These are phyloP conservation scores for Pithys albifrons DNA, from an alignment of 2,113 vertebrate genomes.

Conservation along the genomic window DNA sequence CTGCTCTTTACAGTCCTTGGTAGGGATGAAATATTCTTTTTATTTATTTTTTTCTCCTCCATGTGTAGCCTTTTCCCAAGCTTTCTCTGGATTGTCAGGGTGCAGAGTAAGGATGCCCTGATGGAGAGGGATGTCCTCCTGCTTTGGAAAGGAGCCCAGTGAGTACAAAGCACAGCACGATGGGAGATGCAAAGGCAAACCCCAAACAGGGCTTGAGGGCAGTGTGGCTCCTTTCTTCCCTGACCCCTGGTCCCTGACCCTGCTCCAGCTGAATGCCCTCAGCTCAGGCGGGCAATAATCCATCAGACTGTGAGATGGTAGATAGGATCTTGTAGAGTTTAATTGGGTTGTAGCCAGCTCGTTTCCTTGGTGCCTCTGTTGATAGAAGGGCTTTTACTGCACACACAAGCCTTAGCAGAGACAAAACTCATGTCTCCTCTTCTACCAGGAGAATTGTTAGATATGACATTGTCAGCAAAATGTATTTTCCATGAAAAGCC, in stretches of 20 bases:
- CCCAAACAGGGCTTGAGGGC: background rate
- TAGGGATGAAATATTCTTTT: background rate
- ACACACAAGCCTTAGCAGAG: slow-evolving; percentile 18
- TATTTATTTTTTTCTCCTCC: background rate
- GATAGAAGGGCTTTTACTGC: slow-evolving; percentile 28
- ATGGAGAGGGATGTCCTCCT: background rate
- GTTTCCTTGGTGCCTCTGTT: slow-evolving; percentile 45
- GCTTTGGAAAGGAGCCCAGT: background rate
- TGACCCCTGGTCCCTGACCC: background rate
- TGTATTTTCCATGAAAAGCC: background rate
- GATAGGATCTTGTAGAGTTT: background rate
- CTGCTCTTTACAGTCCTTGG: background rate
- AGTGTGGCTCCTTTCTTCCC: background rate
- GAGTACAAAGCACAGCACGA: accelerated
- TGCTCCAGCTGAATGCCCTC: background rate
- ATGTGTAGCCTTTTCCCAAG: background rate
- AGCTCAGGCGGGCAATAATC: background rate
- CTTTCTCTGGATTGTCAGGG: background rate
- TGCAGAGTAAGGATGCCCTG: background rate
- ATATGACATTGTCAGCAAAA: background rate
- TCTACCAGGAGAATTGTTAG: background rate
- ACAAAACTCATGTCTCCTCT: slow-evolving; percentile 31
- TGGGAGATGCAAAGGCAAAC: background rate
- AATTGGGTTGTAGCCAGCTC: background rate
- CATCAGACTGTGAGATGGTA: background rate